Evolutionary conservation across 2,113 vertebrate genomes (phyloP).

Genomic region (Phylloscopus trochilus): DNA sequence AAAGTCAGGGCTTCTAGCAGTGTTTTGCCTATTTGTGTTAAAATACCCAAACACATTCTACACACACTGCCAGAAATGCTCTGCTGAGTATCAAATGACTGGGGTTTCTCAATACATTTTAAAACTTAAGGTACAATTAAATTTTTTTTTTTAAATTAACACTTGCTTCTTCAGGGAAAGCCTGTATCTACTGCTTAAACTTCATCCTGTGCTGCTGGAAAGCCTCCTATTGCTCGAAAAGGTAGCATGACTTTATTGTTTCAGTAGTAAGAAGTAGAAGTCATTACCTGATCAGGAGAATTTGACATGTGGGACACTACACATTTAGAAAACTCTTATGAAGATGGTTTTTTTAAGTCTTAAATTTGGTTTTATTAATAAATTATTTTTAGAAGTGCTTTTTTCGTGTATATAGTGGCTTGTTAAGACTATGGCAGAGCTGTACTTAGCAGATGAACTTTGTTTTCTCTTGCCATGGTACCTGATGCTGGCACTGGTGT

Average conservation of each 20-base stretch:
- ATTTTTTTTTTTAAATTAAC: not conserved
- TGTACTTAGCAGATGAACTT: not conserved
- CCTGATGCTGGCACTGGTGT: not conserved
- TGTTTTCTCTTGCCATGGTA: fast-evolving
- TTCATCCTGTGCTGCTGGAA: not conserved
- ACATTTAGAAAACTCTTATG: not conserved
- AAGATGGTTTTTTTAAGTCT: not conserved
- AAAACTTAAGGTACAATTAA: not conserved
- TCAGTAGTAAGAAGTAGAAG: not conserved
- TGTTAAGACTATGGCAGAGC: not conserved
- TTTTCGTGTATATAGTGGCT: not conserved
- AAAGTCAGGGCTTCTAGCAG: not conserved
- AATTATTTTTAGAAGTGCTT: not conserved
- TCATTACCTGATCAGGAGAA: not conserved
- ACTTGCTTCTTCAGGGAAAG: not conserved
- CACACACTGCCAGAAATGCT: fast-evolving
- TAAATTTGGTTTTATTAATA: not conserved
- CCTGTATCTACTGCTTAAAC: not conserved
- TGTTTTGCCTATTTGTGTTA: not conserved
- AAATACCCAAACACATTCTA: not conserved
- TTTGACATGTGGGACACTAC: fast-evolving
- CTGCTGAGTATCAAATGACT: not conserved
- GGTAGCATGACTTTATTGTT: not conserved
- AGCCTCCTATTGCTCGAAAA: not conserved
- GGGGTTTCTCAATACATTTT: not conserved